A percentile compares a stretch with the other conserved stretches of the same genome.
Conservation (phyloP, 2,888 invertebrate species). For the Uropetala carovei region DNA sequence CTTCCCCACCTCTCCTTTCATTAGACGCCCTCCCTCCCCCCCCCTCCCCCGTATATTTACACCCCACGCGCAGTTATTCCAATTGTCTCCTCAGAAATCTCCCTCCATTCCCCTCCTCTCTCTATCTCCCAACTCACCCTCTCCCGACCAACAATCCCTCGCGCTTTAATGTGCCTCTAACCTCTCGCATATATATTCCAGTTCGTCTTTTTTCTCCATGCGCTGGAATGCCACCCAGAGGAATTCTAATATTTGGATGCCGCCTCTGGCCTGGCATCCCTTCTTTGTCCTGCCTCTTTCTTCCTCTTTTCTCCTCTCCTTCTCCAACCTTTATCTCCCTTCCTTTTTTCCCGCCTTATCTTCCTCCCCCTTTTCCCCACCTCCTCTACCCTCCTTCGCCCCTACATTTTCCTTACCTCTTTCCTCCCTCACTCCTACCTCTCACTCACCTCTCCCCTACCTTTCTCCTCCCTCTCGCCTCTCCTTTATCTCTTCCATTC, state of each 20-base stretch:
- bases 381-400: no score
- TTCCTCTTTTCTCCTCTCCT: not conserved
- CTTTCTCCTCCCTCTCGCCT: no score
- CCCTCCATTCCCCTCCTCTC: not conserved
- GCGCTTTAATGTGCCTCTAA: not conserved
- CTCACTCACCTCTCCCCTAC: no score
- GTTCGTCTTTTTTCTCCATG: not conserved
- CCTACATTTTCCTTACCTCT: no score
- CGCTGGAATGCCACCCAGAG: not conserved
- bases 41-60: no score
- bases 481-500: no score
- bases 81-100: not conserved
- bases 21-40: no score
- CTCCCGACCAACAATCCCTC: no score
- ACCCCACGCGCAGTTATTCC: not conserved
- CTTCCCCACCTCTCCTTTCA: no score
- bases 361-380: no score
- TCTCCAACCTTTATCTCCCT: not conserved
- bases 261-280: not conserved
- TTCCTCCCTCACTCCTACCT: no score
- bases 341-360: not conserved
- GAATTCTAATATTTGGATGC: conserved; percentile 32
- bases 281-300: not conserved
- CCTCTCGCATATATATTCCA: not conserved
- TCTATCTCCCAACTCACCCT: not conserved